Percentiles rank a stretch among this genome's conserved stretches.
Evolutionary conservation across 2,888 invertebrate genomes (phyloP).

Genomic region (Machimus atricapillus): DNA sequence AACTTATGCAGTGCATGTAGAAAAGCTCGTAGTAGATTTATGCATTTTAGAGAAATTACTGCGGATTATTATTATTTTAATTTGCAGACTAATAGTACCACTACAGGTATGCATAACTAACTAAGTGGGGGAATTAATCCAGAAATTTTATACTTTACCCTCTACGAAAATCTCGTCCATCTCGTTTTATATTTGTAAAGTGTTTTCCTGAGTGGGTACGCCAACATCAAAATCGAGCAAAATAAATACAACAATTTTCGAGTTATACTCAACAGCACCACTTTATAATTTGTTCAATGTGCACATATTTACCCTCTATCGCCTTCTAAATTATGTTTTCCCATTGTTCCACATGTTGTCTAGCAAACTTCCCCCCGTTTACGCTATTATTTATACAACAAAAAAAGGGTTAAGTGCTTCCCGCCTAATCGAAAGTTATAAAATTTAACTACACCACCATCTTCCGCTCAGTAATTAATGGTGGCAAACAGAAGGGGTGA

Average conservation of each 20-base stretch:
- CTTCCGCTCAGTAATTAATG: not conserved
- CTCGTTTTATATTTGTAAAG: too few relatives aligned
- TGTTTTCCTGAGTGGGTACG: not conserved
- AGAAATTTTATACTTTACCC: too few relatives aligned
- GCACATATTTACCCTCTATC: not conserved
- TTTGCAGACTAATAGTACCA: too few relatives aligned
- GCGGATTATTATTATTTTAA: too few relatives aligned
- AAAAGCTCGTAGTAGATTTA: too few relatives aligned
- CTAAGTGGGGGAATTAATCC: too few relatives aligned
- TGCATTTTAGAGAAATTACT: too few relatives aligned
- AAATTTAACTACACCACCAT: not conserved
- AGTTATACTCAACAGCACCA: not conserved
- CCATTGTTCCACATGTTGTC: not conserved
- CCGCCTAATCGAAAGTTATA: not conserved
- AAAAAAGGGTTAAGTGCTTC: not conserved
- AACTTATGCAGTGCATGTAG: too few relatives aligned
- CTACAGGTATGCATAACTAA: too few relatives aligned
- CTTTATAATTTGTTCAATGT: not conserved
- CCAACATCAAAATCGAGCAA: not conserved
- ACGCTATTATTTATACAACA: not conserved
- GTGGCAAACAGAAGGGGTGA: not conserved
- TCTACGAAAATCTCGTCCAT: too few relatives aligned
- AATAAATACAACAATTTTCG: not conserved
- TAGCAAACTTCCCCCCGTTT: not conserved
- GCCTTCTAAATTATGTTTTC: not conserved